Percentiles rank a stretch among this genome's conserved stretches.
phyloP scores from a whole-genome alignment of 1,140 invertebrate genomes.

The Protaetia brevitarsis region DNA sequence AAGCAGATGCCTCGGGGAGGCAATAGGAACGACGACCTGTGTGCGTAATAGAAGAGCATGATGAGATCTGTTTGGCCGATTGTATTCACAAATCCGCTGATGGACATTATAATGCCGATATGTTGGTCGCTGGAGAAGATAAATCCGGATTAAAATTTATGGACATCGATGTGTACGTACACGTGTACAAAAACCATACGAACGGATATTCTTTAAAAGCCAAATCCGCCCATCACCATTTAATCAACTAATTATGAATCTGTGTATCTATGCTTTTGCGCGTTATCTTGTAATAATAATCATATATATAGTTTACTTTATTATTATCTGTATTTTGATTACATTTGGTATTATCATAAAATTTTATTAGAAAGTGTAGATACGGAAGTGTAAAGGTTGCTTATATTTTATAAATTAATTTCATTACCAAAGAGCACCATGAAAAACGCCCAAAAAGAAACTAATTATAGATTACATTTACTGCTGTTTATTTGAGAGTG shows the following conservation, averaged over 20 bases:
- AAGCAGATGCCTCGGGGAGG: neutral
- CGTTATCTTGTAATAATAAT: no score
- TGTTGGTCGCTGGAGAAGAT: slow-evolving; percentile 10
- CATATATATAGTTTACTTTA: no score
- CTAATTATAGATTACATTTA: no score
- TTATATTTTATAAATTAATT: no score
- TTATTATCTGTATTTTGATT: no score
- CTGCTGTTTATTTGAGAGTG: no score
- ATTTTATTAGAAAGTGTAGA: no score
- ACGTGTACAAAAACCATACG: slow-evolving; percentile 7
- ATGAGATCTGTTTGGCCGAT: slow-evolving; percentile 11
- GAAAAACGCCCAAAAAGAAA: no score
- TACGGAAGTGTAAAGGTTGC: no score
- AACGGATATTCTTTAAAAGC: slow-evolving; percentile 3
- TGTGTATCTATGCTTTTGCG: no score
- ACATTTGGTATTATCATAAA: no score
- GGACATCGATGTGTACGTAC: slow-evolving; percentile 11
- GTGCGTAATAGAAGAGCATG: slow-evolving; percentile 19
- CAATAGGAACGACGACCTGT: slow-evolving; percentile 4
- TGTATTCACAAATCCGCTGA: slow-evolving; percentile 20
- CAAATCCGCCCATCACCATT: slow-evolving; percentile 5
- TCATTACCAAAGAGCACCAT: no score
- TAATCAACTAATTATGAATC: neutral
- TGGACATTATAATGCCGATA: slow-evolving; percentile 22
- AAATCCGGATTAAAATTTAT: slow-evolving; percentile 18